Percentiles rank a stretch among this genome's conserved stretches.
Evolutionary conservation across 2,888 invertebrate genomes (phyloP).

Genomic region (Pycnomerus fuliginosus): DNA sequence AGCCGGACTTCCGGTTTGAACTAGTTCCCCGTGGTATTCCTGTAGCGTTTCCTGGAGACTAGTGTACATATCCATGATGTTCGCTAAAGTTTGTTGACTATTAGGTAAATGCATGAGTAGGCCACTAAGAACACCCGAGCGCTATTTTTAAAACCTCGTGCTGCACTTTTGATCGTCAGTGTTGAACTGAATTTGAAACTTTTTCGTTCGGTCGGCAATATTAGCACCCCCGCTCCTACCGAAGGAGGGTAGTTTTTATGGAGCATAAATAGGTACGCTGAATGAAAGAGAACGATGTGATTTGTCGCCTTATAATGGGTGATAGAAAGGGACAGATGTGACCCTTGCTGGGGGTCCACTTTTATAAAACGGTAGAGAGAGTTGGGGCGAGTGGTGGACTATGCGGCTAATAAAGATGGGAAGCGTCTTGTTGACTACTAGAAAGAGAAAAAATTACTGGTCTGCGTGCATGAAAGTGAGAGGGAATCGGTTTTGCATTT

Average conservation of each 20-base stretch:
- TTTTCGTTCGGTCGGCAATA: constrained; percentile 51
- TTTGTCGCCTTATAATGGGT: constrained; percentile 35
- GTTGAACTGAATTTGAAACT: constrained; percentile 38
- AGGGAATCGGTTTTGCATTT: constrained; percentile 29
- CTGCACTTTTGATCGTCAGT: constrained; percentile 21
- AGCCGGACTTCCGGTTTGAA: constrained; percentile 93
- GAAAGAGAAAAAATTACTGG: not conserved
- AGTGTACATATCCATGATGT: constrained; percentile 73
- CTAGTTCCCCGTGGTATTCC: constrained; percentile 90
- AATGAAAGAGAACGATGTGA: constrained; percentile 42
- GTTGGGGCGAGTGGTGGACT: constrained; percentile 20
- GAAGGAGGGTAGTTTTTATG: constrained; percentile 55
- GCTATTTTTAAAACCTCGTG: constrained; percentile 2
- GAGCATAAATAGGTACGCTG: constrained; percentile 51
- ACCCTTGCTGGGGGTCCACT: constrained; percentile 52
- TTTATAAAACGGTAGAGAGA: constrained; percentile 38
- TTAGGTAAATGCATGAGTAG: constrained; percentile 65
- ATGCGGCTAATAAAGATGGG: constrained; percentile 26
- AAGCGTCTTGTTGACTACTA: constrained; percentile 38
- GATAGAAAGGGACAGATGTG: constrained; percentile 27
- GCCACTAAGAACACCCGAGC: constrained; percentile 24
- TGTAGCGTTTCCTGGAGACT: constrained; percentile 77
- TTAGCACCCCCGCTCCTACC: constrained; percentile 26
- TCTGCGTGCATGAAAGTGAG: not conserved
- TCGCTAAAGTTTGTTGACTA: constrained; percentile 30